These are phyloP conservation scores for Nautilus pompilius DNA, from an alignment of 1,140 invertebrate species.

Conservation along the genomic window DNA sequence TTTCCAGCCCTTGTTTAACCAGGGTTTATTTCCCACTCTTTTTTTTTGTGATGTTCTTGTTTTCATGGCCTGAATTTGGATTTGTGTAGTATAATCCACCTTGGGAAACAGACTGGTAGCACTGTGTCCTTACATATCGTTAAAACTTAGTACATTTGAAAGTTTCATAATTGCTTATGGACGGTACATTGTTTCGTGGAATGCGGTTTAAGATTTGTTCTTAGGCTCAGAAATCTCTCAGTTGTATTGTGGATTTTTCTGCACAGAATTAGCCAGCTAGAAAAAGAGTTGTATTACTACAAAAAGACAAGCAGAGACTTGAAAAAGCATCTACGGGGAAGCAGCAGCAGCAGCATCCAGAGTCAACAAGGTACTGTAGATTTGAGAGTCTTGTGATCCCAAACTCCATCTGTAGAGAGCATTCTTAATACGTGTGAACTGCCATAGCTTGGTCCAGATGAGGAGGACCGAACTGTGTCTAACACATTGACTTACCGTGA, in stretches of 20 bases:
- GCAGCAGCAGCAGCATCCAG: no score
- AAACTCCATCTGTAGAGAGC: no score
- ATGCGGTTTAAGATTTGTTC: not conserved
- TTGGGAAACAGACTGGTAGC: not conserved
- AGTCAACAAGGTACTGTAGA: no score
- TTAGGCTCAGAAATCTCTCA: not conserved
- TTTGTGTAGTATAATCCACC: not conserved
- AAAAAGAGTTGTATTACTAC: slow-evolving; percentile 56
- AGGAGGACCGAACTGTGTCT: no score
- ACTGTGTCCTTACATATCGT: not conserved
- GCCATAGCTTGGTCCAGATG: no score
- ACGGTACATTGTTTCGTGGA: not conserved
- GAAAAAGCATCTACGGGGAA: slow-evolving; percentile 45
- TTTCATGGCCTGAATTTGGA: no score
- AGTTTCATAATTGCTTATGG: not conserved
- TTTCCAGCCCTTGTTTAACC: no score
- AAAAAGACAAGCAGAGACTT: slow-evolving; percentile 53
- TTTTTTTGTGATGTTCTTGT: no score
- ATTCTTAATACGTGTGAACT: no score
- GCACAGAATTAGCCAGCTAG: slow-evolving; percentile 47
- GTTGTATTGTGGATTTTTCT: not conserved
- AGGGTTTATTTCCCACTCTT: no score
- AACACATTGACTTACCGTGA: no score
- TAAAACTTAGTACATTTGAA: not conserved
- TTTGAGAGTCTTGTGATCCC: no score